phyloP scores from a whole-genome alignment of 1,140 invertebrate genomes.

The Bicyclus anynana region DNA sequence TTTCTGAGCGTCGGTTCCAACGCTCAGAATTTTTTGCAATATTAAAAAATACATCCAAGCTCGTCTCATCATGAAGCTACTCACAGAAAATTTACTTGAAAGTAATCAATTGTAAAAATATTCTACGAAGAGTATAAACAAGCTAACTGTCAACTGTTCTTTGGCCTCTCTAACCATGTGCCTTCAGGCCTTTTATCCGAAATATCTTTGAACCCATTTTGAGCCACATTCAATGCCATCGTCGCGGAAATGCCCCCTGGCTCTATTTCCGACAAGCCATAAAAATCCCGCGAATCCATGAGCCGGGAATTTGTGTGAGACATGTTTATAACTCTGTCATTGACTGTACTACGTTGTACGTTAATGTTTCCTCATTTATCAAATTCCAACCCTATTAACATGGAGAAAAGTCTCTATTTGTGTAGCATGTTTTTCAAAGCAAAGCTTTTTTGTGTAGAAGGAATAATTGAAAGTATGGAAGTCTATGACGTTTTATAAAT shows the following conservation, averaged over 20 bases:
- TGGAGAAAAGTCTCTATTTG: not conserved
- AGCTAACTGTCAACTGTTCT: too few species aligned
- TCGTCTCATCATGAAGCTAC: too few species aligned
- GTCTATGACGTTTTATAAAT: too few species aligned
- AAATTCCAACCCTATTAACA: slow-evolving; percentile 1
- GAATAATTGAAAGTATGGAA: not conserved
- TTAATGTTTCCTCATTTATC: too few species aligned
- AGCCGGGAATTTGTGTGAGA: slow-evolving; percentile 32
- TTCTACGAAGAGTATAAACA: too few species aligned
- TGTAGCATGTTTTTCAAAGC: not conserved
- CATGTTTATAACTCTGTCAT: slow-evolving; percentile 35
- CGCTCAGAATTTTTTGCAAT: too few species aligned
- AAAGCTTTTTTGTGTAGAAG: not conserved
- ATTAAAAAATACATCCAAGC: too few species aligned
- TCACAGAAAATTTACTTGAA: too few species aligned
- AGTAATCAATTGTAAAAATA: too few species aligned
- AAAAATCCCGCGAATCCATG: slow-evolving; percentile 36
- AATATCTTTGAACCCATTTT: not conserved
- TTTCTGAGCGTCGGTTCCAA: too few species aligned
- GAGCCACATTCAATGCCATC: slow-evolving; percentile 25
- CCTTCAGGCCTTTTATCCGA: not conserved
- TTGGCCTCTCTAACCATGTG: too few species aligned
- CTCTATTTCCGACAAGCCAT: slow-evolving; percentile 42
- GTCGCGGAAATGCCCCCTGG: slow-evolving; percentile 30
- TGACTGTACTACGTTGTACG: slow-evolving; percentile 9